Evolutionary conservation across 2,888 invertebrate genomes (phyloP), one percentile per base, ranked within the genome.

Genomic region (Callinectes sapidus): DNA sequence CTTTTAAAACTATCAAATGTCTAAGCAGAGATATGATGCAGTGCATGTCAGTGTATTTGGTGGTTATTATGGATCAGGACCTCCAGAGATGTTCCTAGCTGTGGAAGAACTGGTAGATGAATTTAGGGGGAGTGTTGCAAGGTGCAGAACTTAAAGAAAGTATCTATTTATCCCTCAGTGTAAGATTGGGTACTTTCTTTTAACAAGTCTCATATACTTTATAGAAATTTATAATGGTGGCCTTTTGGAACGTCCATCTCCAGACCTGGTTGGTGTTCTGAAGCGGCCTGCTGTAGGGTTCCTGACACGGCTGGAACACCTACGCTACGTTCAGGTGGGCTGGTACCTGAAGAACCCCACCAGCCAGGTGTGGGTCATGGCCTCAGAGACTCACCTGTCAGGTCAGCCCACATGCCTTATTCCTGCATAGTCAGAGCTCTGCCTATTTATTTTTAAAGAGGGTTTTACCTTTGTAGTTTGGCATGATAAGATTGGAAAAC

Each of bases 331-430:
- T 95, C 96, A 96, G 96, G 96, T 96, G 88, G 96, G 96, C 10
- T 96, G 96, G 95, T 95, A 95, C 95, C 95, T 96, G 90, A 96
- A 96, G 95, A 96, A 96, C 95, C 96, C 96, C 14, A 93, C 95
- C 32, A 95, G 95, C 95, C 96, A 96, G 1, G 95, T 96, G 91
- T 96, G 96, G 96, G 94, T 96, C 55, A 94, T 96, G 77, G 96
- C 96, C 18, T 96, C 96, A 95, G 96, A 96, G 95, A 96, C 96
- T 54, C 96, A 96, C 95, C 95, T 96, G 48, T 96, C 96, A n/a
- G 95, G 94, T 94, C 54, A 32, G 93, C 14, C 10, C 42, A 42
- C 48, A 87, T 14, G 6, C 35, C 86, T 86, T 39, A 3, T 86
- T 14, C n/a, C 32, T 32, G 23, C n/a, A n/a, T 23, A 13, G 35